Percentiles rank a stretch among this genome's conserved stretches.
Evolutionary conservation across 2,797 vertebrate genomes (phyloP).

Genomic region (Chloroceryle inda): DNA sequence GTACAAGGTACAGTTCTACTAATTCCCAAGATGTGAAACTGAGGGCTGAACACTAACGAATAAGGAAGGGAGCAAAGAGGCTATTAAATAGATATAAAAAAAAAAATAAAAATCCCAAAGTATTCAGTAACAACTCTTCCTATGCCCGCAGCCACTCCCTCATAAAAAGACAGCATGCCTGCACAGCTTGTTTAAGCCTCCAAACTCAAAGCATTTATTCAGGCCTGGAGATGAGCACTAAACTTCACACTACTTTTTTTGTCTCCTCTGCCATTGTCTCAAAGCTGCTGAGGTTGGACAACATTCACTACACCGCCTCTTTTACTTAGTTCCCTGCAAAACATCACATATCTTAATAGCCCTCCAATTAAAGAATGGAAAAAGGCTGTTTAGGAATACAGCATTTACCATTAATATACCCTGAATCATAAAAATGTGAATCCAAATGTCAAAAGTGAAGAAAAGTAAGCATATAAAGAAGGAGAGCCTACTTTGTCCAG

Average conservation of each 20-base stretch:
- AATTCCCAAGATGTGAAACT: neutral
- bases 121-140: neutral
- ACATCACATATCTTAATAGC: neutral
- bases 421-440: neutral
- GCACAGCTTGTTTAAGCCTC: neutral
- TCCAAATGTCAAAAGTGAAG: neutral
- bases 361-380: neutral
- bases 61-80: neutral
- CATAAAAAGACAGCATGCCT: neutral
- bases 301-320: neutral
- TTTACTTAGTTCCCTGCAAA: neutral
- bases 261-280: neutral
- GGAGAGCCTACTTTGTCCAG: neutral
- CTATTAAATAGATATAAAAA: neutral
- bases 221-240: neutral
- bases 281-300: neutral
- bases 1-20: neutral
- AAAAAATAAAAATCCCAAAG: neutral
- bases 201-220: neutral
- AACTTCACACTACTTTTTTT: neutral
- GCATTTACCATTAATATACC: neutral
- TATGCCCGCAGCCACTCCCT: neutral
- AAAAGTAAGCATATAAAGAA: neutral
- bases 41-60: neutral
- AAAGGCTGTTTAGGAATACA: neutral